Conservation (phyloP, 2,113 vertebrate genomes). For the Corythornis vintsioides region DNA sequence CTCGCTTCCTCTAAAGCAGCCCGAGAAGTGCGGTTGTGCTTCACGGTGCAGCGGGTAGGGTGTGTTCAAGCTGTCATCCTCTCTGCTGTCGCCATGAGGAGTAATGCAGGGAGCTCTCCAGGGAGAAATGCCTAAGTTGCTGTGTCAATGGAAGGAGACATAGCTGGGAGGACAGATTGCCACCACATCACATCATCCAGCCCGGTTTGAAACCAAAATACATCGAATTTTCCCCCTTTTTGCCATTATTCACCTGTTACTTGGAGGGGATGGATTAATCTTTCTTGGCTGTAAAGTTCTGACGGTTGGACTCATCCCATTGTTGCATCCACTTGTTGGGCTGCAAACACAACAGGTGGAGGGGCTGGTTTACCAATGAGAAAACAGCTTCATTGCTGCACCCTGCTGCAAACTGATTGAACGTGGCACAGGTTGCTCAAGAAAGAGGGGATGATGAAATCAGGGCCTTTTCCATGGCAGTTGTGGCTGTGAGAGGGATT, state of each 20-base stretch:
- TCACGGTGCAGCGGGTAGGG: accelerated
- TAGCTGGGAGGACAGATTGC: not conserved
- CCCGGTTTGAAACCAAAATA: not conserved
- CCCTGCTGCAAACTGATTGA: not conserved
- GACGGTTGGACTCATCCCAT: not conserved
- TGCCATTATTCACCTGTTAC: not conserved
- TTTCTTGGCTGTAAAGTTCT: not conserved
- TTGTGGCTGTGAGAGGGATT: not conserved
- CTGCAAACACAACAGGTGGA: not conserved
- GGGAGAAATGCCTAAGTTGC: not conserved
- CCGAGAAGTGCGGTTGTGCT: accelerated
- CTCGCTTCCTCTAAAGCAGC: not conserved
- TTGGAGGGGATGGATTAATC: not conserved
- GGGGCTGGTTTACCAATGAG: not conserved
- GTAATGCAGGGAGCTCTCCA: not conserved
- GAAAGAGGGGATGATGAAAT: not conserved
- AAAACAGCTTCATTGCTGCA: not conserved
- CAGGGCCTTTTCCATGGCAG: not conserved
- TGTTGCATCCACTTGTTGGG: not conserved
- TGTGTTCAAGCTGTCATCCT: not conserved
- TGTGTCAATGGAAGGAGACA: not conserved
- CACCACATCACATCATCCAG: not conserved
- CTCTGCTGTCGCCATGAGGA: not conserved
- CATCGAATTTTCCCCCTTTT: not conserved
- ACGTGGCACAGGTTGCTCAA: not conserved